phyloP scores from a whole-genome alignment of 2,888 invertebrate species.

The Dasypolia templi region DNA sequence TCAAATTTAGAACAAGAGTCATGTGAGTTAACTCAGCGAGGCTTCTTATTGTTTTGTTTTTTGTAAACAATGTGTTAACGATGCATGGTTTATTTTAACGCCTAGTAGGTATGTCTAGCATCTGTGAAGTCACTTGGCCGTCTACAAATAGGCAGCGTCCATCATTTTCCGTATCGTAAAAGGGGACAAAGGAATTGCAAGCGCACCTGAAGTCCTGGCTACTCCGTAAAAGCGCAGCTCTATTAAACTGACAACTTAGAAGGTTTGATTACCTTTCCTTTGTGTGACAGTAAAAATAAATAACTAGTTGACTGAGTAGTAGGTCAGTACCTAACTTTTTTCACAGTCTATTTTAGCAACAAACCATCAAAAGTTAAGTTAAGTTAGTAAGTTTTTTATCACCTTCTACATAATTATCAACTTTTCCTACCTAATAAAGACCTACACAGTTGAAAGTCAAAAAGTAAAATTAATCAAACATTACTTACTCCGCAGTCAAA shows the following conservation, averaged over 20 bases:
- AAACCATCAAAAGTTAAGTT: neutral
- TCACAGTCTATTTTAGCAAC: neutral
- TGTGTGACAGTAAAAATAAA: neutral
- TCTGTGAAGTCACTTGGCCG: conserved; percentile 48
- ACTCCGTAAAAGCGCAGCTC: neutral
- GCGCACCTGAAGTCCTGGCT: conserved; percentile 9
- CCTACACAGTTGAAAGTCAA: neutral
- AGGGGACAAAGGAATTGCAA: conserved; percentile 43
- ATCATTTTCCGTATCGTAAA: conserved; percentile 46
- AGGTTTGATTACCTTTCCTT: neutral
- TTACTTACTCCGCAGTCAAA: neutral
- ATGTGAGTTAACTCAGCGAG: conserved; percentile 31
- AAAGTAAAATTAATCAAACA: conserved; percentile 10
- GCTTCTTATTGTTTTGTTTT: conserved; percentile 28
- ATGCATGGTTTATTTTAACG: conserved; percentile 51
- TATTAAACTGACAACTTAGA: neutral
- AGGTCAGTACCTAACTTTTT: neutral
- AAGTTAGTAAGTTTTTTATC: too few species aligned
- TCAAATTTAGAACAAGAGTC: conserved; percentile 49
- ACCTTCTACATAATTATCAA: neutral
- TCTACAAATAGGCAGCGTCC: conserved; percentile 41
- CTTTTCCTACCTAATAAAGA: neutral
- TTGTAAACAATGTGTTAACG: conserved; percentile 41
- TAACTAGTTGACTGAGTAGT: neutral
- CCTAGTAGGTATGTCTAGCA: conserved; percentile 25